Base-by-base conservation (phyloP, 2,797 vertebrate species). In the Ctenopoma kingsleyae region DNA sequence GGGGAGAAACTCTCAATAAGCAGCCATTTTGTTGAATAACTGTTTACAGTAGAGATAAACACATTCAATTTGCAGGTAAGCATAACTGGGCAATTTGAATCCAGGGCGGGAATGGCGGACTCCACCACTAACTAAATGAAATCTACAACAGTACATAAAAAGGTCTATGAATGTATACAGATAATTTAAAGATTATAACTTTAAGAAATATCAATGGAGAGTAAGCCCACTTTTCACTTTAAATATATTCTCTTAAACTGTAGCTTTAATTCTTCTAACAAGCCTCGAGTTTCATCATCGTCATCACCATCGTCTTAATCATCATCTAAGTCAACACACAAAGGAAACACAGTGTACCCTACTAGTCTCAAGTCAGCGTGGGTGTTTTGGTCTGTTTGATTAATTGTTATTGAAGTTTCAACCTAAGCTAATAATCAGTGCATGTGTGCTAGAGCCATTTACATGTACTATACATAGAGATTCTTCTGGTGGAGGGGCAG, bases 321-420 rank as follows among this genome's bases (percentile, higher is more conserved):
- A 35, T 23, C 10, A 36, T 51, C 50, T 7, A 52, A 41, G 32
- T 66, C 58, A 35, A n/a, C 8, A 0, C 56, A 38, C 49, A 47
- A 55, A 57, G n/a, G 15, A 38, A 54, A 20, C 67, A 53, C 59
- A 32, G 10, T 51, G 47, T n/a, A 11, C 53, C 47, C 58, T 11
- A 2, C 17, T 27, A 23, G 6, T 44, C 61, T 71, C 47, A 76
- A 46, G 25, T 68, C 81, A 74, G 63, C 70, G 71, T 74, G 71
- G 78, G 67, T 32, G 56, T 62, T 82, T 58, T 68, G 59, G 35
- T 56, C 61, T 30, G 46, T 85, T 74, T 71, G 68, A 81, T 87
- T 53, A 65, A 68, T 74, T 74, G 71, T 77, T 13, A 40, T 40
- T 83, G 46, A 41, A 62, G 83, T 74, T 81, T 57, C 60, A 35